Evolutionary conservation across 1,140 invertebrate genomes (phyloP), one percentile per base, ranked within the genome.

Genomic region (Apolygus lucorum): DNA sequence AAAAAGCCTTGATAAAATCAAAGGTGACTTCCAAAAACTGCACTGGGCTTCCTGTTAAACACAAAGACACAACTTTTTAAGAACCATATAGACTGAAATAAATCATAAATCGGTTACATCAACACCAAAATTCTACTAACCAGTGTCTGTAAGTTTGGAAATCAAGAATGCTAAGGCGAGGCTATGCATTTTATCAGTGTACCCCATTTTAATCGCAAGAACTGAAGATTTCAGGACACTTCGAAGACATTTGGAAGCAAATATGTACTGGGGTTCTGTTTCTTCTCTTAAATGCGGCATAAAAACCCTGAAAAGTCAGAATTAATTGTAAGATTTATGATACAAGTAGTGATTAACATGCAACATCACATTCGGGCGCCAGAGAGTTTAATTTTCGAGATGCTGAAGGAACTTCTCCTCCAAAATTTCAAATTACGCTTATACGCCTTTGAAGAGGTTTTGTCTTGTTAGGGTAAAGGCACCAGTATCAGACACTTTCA

Each of bases 1-100:
- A n/a, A n/a, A 63, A 11, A 1, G 52, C 59, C 28, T 29, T 62
- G 14, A 69, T 34, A 1, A 28, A 22, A 28, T 34, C 21, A 1
- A 69, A 24, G 14, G 22, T 27, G 27, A 21, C 26, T 22, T 69
- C 68, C 26, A 69, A 28, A 28, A 69, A 69, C 52, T 27, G 22
- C 21, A 29, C n/a, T 52, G 2, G 17, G 17, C 24, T 29, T 2
- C 24, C 66, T 34, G 34, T n/a, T 27, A 68, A 66, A 27, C 27
- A 29, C n/a, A 66, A 66, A 2, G 13, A 66, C 2, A 42, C 2
- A 1, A 17, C 24, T 13, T 21, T 28, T 42, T 21, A 68, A 68
- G 11, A 68, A 24, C 22, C 17, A 52, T 25, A 59, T 29, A 25
- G 1, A 68, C 2, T 4, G 62, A 21, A 2, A 29, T 22, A 42